Base-by-base conservation (phyloP, 2,888 invertebrate genomes). In the Melanostoma scalare region DNA sequence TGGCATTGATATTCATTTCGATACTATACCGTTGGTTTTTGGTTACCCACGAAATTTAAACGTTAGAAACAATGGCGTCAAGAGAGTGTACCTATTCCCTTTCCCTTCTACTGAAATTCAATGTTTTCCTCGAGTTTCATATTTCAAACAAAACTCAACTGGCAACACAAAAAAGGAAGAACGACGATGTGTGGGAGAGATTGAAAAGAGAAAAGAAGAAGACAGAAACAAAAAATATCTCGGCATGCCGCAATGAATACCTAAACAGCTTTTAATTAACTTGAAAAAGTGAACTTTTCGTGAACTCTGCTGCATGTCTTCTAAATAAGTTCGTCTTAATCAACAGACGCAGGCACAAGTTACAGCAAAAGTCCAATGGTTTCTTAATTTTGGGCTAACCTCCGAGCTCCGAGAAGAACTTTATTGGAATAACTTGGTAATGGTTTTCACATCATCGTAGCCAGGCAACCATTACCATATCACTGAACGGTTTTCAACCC, bases 201-300 rank as follows among this genome's bases (percentile, higher is more conserved):
- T 8, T 46, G 52, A 33, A 31, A 35, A 44, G 5, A 44, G 10
- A 38, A 20, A 20, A 20, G 20, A 20, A 20, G 20, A 20, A 20
- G 20, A 20, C 20, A 20, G 20, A 20, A 20, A 20, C 20, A 20
- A 20, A 20, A 20, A 20, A 20, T 20, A 20, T 20, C 46, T 42
- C 44, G 58, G 50, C 46, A 31, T 61, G 75, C 80, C 75, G 85
- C 75, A 85, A 79, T 85, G 80, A 85, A 80, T 85, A 85, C 71
- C 71, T 48, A 85, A 85, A 68, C 80, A 72, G 71, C 68, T 80
- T 80, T 80, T 85, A 85, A 85, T 85, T 85, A 85, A 85, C 79
- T 79, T 63, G 38, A 50, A 46, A 58, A 50, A 53, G 60, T 65
- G 74, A 79, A 84, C 65, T 84, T 67, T 71, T 44, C n/a, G 40